Conservation (phyloP, 1,140 invertebrate genomes). For the Araneus ventricosus region DNA sequence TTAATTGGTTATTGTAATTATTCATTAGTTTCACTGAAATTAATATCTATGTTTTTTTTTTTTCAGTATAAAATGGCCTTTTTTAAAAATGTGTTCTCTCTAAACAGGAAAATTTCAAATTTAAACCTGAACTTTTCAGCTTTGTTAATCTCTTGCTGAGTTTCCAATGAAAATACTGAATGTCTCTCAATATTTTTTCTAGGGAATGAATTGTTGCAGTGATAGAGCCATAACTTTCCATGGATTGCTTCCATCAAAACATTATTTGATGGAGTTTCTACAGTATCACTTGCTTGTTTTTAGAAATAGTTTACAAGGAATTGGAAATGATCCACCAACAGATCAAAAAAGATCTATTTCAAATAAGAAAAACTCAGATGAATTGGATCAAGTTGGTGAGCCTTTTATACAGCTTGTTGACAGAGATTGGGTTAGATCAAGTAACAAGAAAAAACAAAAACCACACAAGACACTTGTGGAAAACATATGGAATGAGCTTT, state of each 20-base stretch:
- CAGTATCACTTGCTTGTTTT: slow-evolving; percentile 76
- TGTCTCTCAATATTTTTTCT: slow-evolving; percentile 54
- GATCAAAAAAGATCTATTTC: not conserved
- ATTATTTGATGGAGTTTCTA: slow-evolving; percentile 78
- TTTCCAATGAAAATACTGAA: too few species aligned
- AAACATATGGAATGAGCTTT: slow-evolving; percentile 64
- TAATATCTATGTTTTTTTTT: too few species aligned
- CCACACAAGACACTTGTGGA: slow-evolving; percentile 20
- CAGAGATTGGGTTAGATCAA: slow-evolving; percentile 44
- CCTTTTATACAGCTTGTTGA: slow-evolving; percentile 69
- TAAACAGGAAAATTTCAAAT: too few species aligned
- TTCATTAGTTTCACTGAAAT: too few species aligned
- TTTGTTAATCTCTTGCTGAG: too few species aligned
- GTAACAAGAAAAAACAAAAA: slow-evolving; percentile 4
- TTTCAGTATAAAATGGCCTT: too few species aligned
- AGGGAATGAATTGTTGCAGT: slow-evolving; percentile 81
- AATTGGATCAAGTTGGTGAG: slow-evolving; percentile 54
- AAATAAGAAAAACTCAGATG: not conserved
- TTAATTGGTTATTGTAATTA: too few species aligned
- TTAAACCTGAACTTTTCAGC: too few species aligned
- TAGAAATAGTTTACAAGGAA: slow-evolving; percentile 68
- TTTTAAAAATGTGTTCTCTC: too few species aligned
- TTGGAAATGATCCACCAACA: slow-evolving; percentile 60
- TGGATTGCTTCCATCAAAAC: slow-evolving; percentile 80
- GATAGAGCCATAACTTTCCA: slow-evolving; percentile 81